Base-by-base conservation (phyloP, 2,797 vertebrate species). In the Oophaga sylvatica region DNA sequence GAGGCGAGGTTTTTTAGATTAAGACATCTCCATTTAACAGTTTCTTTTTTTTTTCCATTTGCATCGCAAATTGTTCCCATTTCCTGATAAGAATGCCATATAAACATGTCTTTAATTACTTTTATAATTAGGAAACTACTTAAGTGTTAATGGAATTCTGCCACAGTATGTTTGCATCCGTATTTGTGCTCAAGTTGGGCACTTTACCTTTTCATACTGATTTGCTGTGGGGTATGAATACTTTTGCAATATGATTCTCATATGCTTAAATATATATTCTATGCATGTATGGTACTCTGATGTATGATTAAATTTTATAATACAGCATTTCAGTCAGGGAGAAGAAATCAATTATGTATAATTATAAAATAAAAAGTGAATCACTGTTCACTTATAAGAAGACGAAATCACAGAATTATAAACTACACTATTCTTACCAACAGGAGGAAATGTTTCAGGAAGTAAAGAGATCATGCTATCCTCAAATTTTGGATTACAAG, bases 41-140 rank as follows among this genome's bases (percentile, higher is more conserved):
- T 83, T 83, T 82, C 84, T 71, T 71, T 65, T 68, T 22, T 81
- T 87, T 81, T 83, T 26, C 63, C 75, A 89, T 89, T 83, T 87
- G 84, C 88, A 89, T 89, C 88, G 87, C 84, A 87, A 89, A 83
- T 86, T 83, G 88, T 87, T 83, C 88, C 65, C 41, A 80, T 89
- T 89, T 86, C 84, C 75, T 73, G 75, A 89, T 89, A 89, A 83
- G 84, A 83, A 78, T 83, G 84, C 80, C 80, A 83, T 80, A 83
- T 76, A 89, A 87, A 89, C 84, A 89, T 80, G 80, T 83, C 80
- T 87, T 89, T 89, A 89, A 89, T 87, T 89, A 89, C 88, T 89
- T 89, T 89, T 83, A 86, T 86, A 89, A 89, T 89, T 89, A 83
- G 88, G 53, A 86, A 89, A 89, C 71, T 83, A 83, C 79, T 89